Base-by-base conservation (phyloP, 2,888 invertebrate genomes). In the Mongoloraphidia duomilia region DNA sequence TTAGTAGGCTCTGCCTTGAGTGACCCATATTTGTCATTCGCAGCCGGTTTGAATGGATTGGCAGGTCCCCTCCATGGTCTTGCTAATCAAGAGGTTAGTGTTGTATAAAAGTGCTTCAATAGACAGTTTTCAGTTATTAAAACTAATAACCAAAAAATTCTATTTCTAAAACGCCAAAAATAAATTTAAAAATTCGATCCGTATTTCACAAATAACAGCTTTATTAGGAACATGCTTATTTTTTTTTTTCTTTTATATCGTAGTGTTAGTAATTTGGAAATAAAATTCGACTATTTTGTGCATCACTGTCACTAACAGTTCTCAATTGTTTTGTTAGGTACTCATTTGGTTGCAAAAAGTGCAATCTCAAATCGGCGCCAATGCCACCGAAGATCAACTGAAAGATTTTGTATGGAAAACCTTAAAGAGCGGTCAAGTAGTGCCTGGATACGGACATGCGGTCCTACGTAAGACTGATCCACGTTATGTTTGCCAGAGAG, bases 341-440 rank as follows among this genome's bases (percentile, higher is more conserved):
- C 77, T 98, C 52, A 74, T 95, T 11, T 99, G 96, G 92, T 66
- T 98, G 59, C 83, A 87, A 62, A 95, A 94, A 67, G 72, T 97
- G 35, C 84, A 86, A 57, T 75, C 83, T 60, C 84, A 90, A 63
- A 77, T 97, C 45, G 91, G 91, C 47, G 83, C 86, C 59, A 82
- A 80, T 62, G 84, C 87, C 54, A 82, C 87, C 12, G 93, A 96
- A 66, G 88, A 95, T 0, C 80, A 92, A 60, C 75, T 99, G 49
- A 92, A 91, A 68, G 93, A 96, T 46, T 97, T 94, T 73, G 90
- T 98, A 64, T 92, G 93, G 92, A 94, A 92, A 69, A 96, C 95
- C 2, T 76, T 95, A 49, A 93, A 94, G 72, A 83, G 86, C 52
- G 94, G 94, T 54, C 92, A 92, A 69, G 95, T 95, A n/a, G 89